Evolutionary conservation across 1,140 invertebrate genomes (phyloP).

Genomic region (Zaprionus camerounensis): DNA sequence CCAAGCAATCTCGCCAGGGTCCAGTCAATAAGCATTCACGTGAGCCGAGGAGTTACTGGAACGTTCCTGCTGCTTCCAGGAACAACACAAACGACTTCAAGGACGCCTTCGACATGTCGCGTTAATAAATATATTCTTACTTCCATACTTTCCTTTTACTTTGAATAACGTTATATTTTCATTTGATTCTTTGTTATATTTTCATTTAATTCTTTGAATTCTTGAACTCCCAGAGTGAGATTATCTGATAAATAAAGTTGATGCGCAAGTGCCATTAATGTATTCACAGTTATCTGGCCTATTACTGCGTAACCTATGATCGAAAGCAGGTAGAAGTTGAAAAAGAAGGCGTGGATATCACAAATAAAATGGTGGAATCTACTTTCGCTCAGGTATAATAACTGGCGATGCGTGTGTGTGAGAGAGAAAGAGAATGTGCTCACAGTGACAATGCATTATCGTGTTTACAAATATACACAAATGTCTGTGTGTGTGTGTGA

Average conservation of each 20-base stretch:
- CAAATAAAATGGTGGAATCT: background rate
- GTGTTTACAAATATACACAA: background rate
- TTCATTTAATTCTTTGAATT: background rate
- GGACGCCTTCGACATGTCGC: slow-evolving; percentile 16
- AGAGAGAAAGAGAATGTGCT: background rate
- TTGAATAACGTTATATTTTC: background rate
- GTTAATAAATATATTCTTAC: background rate
- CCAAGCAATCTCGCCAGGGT: background rate
- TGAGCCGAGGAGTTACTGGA: background rate
- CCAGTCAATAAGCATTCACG: background rate
- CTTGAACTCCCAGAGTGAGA: background rate
- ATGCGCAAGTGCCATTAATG: background rate
- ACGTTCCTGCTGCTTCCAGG: slow-evolving; percentile 1
- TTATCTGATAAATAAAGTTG: background rate
- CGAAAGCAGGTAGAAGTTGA: background rate
- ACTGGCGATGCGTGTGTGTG: background rate
- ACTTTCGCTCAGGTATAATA: background rate
- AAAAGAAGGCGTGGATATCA: background rate
- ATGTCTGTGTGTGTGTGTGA: background rate
- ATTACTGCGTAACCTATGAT: no score
- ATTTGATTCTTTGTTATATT: background rate
- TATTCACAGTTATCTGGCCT: no score
- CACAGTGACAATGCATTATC: background rate
- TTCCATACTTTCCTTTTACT: background rate
- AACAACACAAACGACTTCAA: background rate